Evolutionary conservation across 2,888 invertebrate genomes (phyloP).

Genomic region (Phytoseiulus persimilis): DNA sequence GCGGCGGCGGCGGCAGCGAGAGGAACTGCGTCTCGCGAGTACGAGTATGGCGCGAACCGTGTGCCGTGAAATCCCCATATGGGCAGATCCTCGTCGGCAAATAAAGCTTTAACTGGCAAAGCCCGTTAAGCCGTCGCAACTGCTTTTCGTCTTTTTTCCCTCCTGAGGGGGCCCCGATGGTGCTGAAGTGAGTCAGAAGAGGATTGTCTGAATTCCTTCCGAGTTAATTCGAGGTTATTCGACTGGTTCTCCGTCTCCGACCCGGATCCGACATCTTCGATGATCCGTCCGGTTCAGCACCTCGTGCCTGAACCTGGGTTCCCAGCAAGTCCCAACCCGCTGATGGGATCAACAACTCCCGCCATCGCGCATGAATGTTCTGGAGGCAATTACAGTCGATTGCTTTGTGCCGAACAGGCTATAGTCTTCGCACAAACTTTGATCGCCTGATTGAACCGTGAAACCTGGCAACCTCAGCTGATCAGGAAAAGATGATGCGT

Average conservation of each 20-base stretch:
- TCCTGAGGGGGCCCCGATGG: neutral
- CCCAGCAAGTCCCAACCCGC: neutral
- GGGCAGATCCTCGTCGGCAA: neutral
- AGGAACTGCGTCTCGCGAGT: neutral
- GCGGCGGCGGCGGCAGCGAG: neutral
- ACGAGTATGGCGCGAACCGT: neutral
- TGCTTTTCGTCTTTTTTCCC: neutral
- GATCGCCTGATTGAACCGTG: neutral
- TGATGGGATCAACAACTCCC: neutral
- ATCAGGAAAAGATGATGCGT: neutral
- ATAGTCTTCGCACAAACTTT: neutral
- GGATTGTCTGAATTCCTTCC: neutral
- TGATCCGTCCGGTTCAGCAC: neutral
- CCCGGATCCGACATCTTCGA: neutral
- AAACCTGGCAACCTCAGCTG: neutral
- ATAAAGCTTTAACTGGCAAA: neutral
- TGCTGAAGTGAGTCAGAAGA: neutral
- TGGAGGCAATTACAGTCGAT: neutral
- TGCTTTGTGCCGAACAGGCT: neutral
- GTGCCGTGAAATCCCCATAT: conserved; percentile 5
- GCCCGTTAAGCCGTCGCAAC: neutral
- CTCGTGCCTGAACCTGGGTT: neutral
- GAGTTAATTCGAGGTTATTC: neutral
- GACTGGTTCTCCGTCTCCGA: neutral
- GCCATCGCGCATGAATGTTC: neutral